Evolutionary conservation across 30 jellyfish, hydroid and myxozoan species (phyloP).

Genomic region (Haliclystus octoradiatus): DNA sequence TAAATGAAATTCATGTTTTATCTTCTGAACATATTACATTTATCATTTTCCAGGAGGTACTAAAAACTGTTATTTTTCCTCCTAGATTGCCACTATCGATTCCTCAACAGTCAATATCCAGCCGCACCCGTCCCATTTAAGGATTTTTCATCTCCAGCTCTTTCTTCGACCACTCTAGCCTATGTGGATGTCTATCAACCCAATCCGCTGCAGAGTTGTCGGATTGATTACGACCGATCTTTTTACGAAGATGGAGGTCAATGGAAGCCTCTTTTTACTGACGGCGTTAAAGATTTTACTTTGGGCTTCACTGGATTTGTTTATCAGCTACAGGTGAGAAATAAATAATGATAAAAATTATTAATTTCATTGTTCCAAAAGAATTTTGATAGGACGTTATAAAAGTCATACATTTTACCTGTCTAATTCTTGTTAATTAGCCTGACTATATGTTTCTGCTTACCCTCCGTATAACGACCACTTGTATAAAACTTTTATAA

Average conservation of each 20-base stretch:
- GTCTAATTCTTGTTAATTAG: no score
- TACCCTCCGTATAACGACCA: no score
- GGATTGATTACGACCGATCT: background rate
- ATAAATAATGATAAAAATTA: no score
- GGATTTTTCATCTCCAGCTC: background rate
- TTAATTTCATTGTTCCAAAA: no score
- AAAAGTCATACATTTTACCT: no score
- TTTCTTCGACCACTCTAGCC: background rate
- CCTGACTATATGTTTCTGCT: no score
- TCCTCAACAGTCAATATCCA: background rate
- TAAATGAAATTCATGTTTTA: no score
- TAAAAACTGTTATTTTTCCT: no score
- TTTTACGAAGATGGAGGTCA: background rate
- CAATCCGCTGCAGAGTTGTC: background rate
- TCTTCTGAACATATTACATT: no score
- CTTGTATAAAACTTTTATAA: no score
- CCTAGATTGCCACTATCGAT: background rate
- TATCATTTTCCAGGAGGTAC: no score
- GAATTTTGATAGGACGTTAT: no score
- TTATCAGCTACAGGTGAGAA: background rate
- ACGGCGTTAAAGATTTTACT: background rate
- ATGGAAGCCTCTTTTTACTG: background rate
- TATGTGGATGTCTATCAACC: background rate
- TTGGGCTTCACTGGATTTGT: background rate
- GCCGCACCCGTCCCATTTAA: background rate